Evolutionary conservation across 2,113 vertebrate species (phyloP), one percentile per base, ranked within the genome.

Genomic region (Cyphomyrus plagiostoma): DNA sequence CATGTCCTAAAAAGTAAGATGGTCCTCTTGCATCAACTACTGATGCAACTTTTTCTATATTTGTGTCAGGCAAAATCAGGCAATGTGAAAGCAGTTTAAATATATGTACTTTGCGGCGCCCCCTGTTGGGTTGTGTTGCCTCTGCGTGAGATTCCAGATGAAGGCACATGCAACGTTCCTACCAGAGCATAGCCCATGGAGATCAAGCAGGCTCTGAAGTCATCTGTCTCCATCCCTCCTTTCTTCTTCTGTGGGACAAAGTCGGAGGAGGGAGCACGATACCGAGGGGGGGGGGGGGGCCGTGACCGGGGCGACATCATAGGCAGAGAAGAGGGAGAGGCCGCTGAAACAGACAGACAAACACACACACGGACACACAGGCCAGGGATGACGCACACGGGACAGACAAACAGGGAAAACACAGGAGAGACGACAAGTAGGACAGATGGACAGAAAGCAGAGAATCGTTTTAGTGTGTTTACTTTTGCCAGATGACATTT

Each of bases 171-270:
- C 2, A 39, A 35, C 74, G 35, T 88, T 91, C 96, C 88, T 97
- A 98, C 97, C 97, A 98, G 92, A 93, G 97, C 97, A 90, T 98
- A 98, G 90, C 97, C 97, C 97, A 98, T 98, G 91, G 97, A 98
- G 94, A 98, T 98, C 89, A 98, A 93, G 93, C 97, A 98, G 91
- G 97, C 97, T 93, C 97, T 95, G 95, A 98, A 98, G 91, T 98
- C 97, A 88, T 93, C 93, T 0, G 97, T 96, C 91, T 98, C 97
- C 97, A 98, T 98, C 89, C 97, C 94, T 87, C 97, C 97, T 35
- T 97, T 98, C 95, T 97, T 98, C 95, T 97, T 98, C 97, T 98
- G 94, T 92, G 77, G 90, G 88, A 92, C 4, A 0, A 42, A 15
- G 42, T 89, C 90, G 89, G 87, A 92, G 35, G 11, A n/a, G 52